phyloP scores from a whole-genome alignment of 2,888 invertebrate species.

The Dascillus cervinus region DNA sequence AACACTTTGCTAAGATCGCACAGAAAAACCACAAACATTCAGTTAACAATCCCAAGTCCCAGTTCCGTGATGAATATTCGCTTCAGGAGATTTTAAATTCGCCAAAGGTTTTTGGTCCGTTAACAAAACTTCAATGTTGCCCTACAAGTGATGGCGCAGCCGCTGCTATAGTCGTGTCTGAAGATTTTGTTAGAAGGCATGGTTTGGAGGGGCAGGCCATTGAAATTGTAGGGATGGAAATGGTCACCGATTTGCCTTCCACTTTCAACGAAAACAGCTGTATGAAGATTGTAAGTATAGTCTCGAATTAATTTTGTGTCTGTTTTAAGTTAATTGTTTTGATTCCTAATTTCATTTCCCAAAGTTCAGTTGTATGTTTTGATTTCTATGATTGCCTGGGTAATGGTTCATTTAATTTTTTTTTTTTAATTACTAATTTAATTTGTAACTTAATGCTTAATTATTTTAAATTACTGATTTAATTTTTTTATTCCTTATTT shows the following conservation, averaged over 20 bases:
- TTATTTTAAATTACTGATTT: too few species aligned
- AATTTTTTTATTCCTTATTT: too few species aligned
- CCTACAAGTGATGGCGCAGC: slow-evolving; percentile 99
- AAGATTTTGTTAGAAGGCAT: slow-evolving; percentile 79
- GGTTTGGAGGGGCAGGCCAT: slow-evolving; percentile 81
- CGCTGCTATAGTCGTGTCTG: slow-evolving; percentile 84
- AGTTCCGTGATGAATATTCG: slow-evolving; percentile 86
- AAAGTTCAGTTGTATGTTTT: slow-evolving; percentile 1
- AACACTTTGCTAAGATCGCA: slow-evolving; percentile 96
- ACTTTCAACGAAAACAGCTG: slow-evolving; percentile 77
- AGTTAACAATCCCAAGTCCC: slow-evolving; percentile 93
- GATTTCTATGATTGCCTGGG: slow-evolving; percentile 2
- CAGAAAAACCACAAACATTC: slow-evolving; percentile 97
- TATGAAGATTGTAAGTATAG: slow-evolving; percentile 59
- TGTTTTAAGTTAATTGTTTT: too few species aligned
- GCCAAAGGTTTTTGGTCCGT: slow-evolving; percentile 79
- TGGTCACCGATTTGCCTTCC: slow-evolving; percentile 85
- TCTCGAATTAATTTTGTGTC: slow-evolving; percentile 4
- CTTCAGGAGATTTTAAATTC: slow-evolving; percentile 85
- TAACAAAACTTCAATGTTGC: slow-evolving; percentile 96
- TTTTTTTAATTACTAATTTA: too few species aligned
- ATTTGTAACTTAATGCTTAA: too few species aligned
- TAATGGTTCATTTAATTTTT: slow-evolving; percentile 3
- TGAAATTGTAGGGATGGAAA: slow-evolving; percentile 94
- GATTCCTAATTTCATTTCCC: too few species aligned